Conservation (phyloP, 2,113 vertebrate genomes). For the Anseranas semipalmata region DNA sequence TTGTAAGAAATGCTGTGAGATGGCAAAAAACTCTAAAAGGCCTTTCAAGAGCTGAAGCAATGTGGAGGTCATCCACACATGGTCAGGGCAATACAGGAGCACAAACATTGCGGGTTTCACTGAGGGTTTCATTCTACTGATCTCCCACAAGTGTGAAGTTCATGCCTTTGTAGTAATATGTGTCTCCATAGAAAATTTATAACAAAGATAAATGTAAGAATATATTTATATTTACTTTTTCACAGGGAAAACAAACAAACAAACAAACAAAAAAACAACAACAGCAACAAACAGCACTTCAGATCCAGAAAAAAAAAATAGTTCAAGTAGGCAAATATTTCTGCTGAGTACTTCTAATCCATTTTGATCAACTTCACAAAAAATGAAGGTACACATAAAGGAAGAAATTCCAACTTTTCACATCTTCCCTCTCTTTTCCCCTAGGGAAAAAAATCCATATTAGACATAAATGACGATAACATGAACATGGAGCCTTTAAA, state of each 20-base stretch:
- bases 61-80: neutral
- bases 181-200: neutral
- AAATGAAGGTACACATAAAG: neutral
- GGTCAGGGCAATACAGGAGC: neutral
- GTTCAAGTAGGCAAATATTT: neutral
- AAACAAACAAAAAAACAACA: neutral
- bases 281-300: neutral
- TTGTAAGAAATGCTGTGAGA: neutral
- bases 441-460: neutral
- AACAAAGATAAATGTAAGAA: neutral
- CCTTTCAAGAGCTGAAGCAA: neutral
- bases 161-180: neutral
- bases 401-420: neutral
- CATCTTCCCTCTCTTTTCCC: neutral
- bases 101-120: no score
- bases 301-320: neutral
- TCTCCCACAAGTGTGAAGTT: neutral
- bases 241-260: neutral
- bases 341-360: neutral
- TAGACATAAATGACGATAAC: neutral
- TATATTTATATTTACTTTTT: neutral
- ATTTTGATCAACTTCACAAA: neutral
- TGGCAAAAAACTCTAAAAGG: neutral
- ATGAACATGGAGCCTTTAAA: neutral
- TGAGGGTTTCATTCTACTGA: neutral